phyloP scores from a whole-genome alignment of 2,797 vertebrate genomes.

The Epinephelus malabaricus region DNA sequence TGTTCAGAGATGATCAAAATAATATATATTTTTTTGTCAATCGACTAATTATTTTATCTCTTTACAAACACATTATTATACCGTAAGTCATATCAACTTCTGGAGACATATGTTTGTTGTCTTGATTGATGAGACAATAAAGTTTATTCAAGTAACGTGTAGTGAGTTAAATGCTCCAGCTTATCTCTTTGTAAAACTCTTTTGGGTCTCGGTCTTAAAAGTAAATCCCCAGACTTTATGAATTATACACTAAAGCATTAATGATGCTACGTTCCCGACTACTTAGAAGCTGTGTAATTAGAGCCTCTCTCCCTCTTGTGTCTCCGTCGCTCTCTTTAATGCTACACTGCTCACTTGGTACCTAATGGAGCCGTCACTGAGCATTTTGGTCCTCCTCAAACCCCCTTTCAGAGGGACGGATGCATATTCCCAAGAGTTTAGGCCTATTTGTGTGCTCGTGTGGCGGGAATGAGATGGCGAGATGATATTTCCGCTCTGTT shows the following conservation, averaged over 20 bases:
- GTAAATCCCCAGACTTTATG: conserved; percentile 13
- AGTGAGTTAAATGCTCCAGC: background rate
- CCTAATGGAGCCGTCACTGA: conserved; percentile 82
- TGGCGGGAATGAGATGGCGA: conserved; percentile 55
- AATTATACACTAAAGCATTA: conserved; percentile 47
- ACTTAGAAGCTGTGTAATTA: conserved; percentile 60
- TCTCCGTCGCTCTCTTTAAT: conserved; percentile 55
- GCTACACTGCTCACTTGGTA: conserved; percentile 78
- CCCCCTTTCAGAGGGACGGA: conserved; percentile 67
- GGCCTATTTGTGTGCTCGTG: conserved; percentile 67
- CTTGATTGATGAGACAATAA: background rate
- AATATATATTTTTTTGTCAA: background rate
- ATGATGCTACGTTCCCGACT: conserved; percentile 41
- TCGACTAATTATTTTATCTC: background rate
- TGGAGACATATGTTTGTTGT: background rate
- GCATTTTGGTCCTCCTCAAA: conserved; percentile 74
- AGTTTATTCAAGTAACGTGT: no score
- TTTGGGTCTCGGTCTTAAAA: background rate
- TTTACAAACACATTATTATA: background rate
- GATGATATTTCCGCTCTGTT: conserved; percentile 61
- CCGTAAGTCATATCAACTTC: background rate
- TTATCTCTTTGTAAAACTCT: background rate
- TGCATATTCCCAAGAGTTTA: conserved; percentile 69
- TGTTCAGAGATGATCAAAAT: background rate
- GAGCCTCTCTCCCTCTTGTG: conserved; percentile 18